phyloP scores from a whole-genome alignment of 2,888 invertebrate species.

The Cybosia mesomella region DNA sequence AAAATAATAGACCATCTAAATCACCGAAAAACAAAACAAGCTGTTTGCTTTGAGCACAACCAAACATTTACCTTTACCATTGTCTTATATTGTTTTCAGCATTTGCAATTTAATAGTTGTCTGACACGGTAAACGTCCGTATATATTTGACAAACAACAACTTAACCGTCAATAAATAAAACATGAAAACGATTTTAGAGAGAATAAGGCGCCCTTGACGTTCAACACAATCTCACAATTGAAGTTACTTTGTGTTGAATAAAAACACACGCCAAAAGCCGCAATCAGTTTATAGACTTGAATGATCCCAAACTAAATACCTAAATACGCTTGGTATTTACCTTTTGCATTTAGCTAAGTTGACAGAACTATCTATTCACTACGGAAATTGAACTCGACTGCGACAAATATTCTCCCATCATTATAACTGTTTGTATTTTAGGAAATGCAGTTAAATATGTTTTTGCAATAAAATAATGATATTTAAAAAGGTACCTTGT shows the following conservation, averaged over 20 bases:
- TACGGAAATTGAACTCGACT: slow-evolving; percentile 58
- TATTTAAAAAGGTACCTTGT: too few relatives aligned
- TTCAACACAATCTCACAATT: slow-evolving; percentile 11
- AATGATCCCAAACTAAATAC: slow-evolving; percentile 48
- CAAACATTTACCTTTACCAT: not conserved
- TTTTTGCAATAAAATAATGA: slow-evolving; percentile 23
- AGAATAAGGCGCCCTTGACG: slow-evolving; percentile 22
- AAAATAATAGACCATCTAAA: not conserved
- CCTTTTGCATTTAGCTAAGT: slow-evolving; percentile 46
- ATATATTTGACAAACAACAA: slow-evolving; percentile 6
- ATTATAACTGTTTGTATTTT: slow-evolving; percentile 40
- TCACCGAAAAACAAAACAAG: not conserved
- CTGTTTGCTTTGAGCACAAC: not conserved
- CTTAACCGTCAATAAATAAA: slow-evolving; percentile 14
- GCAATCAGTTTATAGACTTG: slow-evolving; percentile 42
- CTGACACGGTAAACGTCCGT: not conserved
- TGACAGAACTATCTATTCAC: slow-evolving; percentile 50
- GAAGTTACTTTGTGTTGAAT: slow-evolving; percentile 14
- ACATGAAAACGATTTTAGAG: slow-evolving; percentile 25
- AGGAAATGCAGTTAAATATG: slow-evolving; percentile 31
- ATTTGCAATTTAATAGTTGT: not conserved
- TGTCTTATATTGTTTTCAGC: not conserved
- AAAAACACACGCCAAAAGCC: slow-evolving; percentile 36
- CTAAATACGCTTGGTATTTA: slow-evolving; percentile 41
- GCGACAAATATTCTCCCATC: slow-evolving; percentile 54